A percentile compares a stretch with the other conserved stretches of the same genome.
These are phyloP conservation scores for Oryzias woworae DNA, from an alignment of 2,113 vertebrate species.

Conservation along the genomic window DNA sequence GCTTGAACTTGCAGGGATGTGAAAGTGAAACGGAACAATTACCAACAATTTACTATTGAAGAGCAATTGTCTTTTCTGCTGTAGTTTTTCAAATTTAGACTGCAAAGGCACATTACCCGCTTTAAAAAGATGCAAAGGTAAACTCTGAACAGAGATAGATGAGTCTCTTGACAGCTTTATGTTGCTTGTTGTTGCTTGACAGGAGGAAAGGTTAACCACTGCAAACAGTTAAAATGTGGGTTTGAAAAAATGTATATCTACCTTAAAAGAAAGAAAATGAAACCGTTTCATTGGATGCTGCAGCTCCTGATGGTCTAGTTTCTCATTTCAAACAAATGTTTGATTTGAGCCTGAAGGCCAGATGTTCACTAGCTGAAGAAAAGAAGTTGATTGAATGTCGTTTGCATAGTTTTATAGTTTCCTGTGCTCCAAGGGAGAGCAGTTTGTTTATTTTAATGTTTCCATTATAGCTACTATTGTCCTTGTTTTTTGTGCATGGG, in stretches of 20 bases:
- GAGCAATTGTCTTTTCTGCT: constrained; percentile 59
- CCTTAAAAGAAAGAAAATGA: constrained; percentile 7
- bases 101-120: constrained; percentile 23
- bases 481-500: constrained; percentile 27
- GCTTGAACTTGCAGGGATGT: constrained; percentile 65
- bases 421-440: constrained; percentile 43
- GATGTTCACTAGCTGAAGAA: constrained; percentile 37
- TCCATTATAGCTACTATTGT: constrained; percentile 52
- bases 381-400: constrained; percentile 36
- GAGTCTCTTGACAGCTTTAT: constrained; percentile 2
- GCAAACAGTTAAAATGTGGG: neutral
- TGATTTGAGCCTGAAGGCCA: constrained; percentile 33
- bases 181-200: constrained; percentile 10
- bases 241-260: constrained; percentile 7
- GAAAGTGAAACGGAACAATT: constrained; percentile 46
- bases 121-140: constrained; percentile 5
- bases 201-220: neutral
- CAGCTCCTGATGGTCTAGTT: constrained; percentile 15
- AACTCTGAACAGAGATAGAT: neutral
- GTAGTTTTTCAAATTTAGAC: constrained; percentile 29
- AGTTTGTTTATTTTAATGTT: constrained; percentile 43
- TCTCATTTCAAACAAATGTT: constrained; percentile 1
- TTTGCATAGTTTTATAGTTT: constrained; percentile 30
- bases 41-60: constrained; percentile 59
- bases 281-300: constrained; percentile 7